Conservation (phyloP, 1,140 invertebrate species). For the Gryon sp. region DNA sequence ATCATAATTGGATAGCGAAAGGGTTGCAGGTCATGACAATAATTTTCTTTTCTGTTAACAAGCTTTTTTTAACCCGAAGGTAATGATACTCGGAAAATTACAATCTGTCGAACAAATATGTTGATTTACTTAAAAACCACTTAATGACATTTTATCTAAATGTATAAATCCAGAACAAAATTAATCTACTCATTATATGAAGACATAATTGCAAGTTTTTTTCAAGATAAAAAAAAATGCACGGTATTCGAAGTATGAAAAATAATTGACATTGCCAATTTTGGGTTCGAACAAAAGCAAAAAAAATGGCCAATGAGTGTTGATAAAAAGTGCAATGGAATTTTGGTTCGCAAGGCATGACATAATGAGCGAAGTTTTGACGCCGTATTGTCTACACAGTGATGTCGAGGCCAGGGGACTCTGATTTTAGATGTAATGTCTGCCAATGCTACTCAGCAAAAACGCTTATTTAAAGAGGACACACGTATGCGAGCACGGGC, state of each 20-base stretch:
- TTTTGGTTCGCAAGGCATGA: constrained; percentile 58
- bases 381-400: constrained; percentile 73
- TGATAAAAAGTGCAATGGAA: background rate
- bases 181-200: too few relatives aligned
- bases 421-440: constrained; percentile 71
- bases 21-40: background rate
- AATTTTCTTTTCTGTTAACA: background rate
- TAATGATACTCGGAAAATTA: too few relatives aligned
- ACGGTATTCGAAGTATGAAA: too few relatives aligned
- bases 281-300: too few relatives aligned
- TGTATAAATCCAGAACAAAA: too few relatives aligned
- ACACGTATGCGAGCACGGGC: constrained; percentile 14
- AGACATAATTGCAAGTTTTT: too few relatives aligned
- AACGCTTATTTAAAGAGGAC: constrained; percentile 63
- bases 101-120: too few relatives aligned
- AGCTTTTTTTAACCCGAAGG: too few relatives aligned
- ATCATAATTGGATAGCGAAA: background rate
- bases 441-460: constrained; percentile 65
- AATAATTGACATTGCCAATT: too few relatives aligned
- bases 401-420: constrained; percentile 68
- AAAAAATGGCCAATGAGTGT: background rate
- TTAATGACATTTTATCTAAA: too few relatives aligned
- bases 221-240: too few relatives aligned
- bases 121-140: too few relatives aligned
- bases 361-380: constrained; percentile 75